Percentiles rank a stretch among this genome's conserved stretches.
Conservation (phyloP, 2,113 vertebrate genomes). For the cat (Felis catus) region F.catus_Fca126_mat1.0 CM031415.1:12828501-12829000, state of each 20-base stretch:
- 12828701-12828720: slow-evolving; percentile 69
- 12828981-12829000: neutral
- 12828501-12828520: neutral
- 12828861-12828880: neutral
- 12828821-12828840: neutral
- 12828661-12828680: slow-evolving; percentile 81
- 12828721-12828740: neutral
- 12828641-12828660: slow-evolving; percentile 82
- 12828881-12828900: neutral
- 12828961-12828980: neutral
- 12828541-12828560: neutral
- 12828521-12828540: neutral
- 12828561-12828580: slow-evolving; percentile 22
- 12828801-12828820: neutral
- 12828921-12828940: neutral
- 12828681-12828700: slow-evolving; percentile 75
- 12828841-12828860: neutral
- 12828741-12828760: neutral
- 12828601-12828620: slow-evolving; percentile 80
- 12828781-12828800: neutral
- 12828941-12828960: neutral
- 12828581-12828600: slow-evolving; percentile 51
- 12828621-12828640: slow-evolving; percentile 82
- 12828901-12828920: neutral
- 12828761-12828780: neutral